Base-by-base conservation (phyloP, 1,140 invertebrate genomes). In the Lethocerus indicus region DNA sequence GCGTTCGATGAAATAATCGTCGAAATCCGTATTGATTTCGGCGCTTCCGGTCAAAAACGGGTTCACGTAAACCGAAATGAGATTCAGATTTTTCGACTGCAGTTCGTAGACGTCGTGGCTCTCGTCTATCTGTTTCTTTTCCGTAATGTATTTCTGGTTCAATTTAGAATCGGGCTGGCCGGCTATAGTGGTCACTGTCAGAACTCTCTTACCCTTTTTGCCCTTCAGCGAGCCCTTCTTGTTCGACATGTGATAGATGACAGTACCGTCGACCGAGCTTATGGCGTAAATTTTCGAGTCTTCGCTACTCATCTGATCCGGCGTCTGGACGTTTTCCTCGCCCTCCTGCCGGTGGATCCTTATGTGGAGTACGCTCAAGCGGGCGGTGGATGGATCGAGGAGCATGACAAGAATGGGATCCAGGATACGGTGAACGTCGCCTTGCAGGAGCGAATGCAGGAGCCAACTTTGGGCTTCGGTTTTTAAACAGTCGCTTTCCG, bases 331-430 rank as follows among this genome's bases (percentile, higher is more conserved):
- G 6, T 20, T 16, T 18, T 20, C 43, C n/a, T 16, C 21, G 2
- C 32, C n/a, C n/a, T n/a, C n/a, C n/a, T n/a, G n/a, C n/a, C n/a
- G n/a, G 21, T 20, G 68, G 44, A 88, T 78, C 60, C 79, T 83
- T 1, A 88, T 79, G 60, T 91, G 84, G 9, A 87, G 75, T 2
- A 93, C 81, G 41, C 86, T 87, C 52, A 93, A 76, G 24, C 89
- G 72, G 47, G 84, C 81, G 0, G 88, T 91, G 39, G 79, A 81
- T 12, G 84, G 76, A 56, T 87, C 78, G 1, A 93, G 66, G 2
- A 94, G 63, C 61, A 89, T 82, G 32, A 75, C 69, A 32, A 91
- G 68, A 6, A 90, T 64, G 1, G 88, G 84, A 57, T 85, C 84
- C 5, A 93, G 69, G 23, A 94, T 69, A 1, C 87, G 68, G 5